Evolutionary conservation across 2,113 vertebrate genomes (phyloP), one percentile per base, ranked within the genome.

Genomic region (Pseudolaguvia tuberculata): DNA sequence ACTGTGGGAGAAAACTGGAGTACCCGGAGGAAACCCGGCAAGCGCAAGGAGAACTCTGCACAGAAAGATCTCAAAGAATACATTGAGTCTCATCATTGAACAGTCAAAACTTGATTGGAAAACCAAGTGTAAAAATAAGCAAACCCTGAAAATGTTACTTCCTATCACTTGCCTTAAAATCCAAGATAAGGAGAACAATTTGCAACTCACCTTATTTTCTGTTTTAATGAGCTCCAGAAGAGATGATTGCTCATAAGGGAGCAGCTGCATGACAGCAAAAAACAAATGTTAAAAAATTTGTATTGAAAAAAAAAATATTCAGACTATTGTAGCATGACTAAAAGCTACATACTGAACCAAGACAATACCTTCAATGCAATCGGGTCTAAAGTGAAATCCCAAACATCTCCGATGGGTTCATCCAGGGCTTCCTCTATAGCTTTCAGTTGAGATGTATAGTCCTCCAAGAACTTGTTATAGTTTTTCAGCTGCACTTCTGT

Each of bases 351-450:
- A 42, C 55, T 35, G 3, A 55, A 63, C 77, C 21, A 29, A 56
- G 2, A 9, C 7, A 50, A 9, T 70, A 98, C 97, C 92, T 95
- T 94, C 77, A 99, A 89, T 59, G 94, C 90, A 72, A 99, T 95
- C 23, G 97, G 97, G 85, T 99, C 96, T 81, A 99, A 89, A 82
- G 91, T 98, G 85, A 99, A 98, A 87, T 99, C 97, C 97, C 97
- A 99, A 61, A 98, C 96, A 83, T 99, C 96, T 84, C 97, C 97
- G 23, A 96, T 85, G 27, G 95, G 94, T 72, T 97, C 95, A 84
- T 99, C 97, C 84, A 99, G 82, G 7, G 97, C 97, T 59, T 98
- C 94, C 79, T 98, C 95, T 75, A 94, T 96, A 71, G 95, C 95
- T 84, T 91, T 94, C 72, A 99, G 87, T 29, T 99, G 97, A 78